Base-by-base conservation (phyloP, 2,888 invertebrate species). In the Drosophila hamatofila region DNA sequence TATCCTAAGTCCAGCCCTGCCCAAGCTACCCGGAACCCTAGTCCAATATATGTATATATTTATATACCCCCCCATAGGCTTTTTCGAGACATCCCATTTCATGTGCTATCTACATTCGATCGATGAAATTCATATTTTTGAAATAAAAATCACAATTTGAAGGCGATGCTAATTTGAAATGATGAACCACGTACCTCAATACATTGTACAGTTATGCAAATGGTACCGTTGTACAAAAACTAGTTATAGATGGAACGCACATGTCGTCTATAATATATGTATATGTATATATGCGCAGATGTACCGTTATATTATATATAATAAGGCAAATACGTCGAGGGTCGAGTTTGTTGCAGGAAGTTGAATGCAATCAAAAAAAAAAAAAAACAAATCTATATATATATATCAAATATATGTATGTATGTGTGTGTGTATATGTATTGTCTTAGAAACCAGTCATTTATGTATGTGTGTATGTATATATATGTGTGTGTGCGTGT, bases 361-460 rank as follows among this genome's bases (percentile, higher is more conserved):
- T 65, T 18, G 21, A 62, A 23, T 35, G 35, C 18, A 21, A 25
- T 39, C 46, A 55, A 21, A 58, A 54, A 44, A 48, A 42, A 52
- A 9, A 21, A 35, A 37, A 48, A 44, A 51, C 2, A 11, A 11
- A 51, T 42, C 39, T 39, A 12, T 52, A 23, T 69, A 39, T 58
- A 37, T 58, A 44, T 52, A 51, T 39, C 5, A 56, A 23, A 27
- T 44, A 44, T 23, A 23, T 55, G 27, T 44, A 27, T 44, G n/a
- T 42, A 25, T 67, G 37, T 49, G 46, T 49, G 21, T 46, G 35
- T 67, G 35, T 72, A 25, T 52, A 35, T 44, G 57, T 85, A 86
- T 83, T 84, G 84, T 81, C 85, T 67, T 74, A 72, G 79, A 82
- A 88, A 81, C 86, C 86, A 86, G 88, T 86, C 88, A 71, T 65